Conservation (phyloP, 2,888 invertebrate species). For the Hypselothyrea guttata region DNA sequence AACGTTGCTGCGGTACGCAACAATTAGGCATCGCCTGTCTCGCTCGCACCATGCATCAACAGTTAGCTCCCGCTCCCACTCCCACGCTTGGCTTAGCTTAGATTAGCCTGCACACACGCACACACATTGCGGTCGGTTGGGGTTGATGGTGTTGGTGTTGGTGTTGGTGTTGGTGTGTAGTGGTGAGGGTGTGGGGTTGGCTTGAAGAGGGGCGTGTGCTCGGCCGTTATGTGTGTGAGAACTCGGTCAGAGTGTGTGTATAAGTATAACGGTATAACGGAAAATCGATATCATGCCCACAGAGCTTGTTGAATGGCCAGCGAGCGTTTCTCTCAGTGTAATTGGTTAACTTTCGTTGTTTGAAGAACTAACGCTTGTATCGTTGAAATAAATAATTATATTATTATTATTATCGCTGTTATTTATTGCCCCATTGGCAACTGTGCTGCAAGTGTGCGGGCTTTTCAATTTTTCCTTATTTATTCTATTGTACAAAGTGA, state of each 20-base stretch:
- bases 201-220: conserved; percentile 57
- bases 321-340: conserved; percentile 13
- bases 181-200: conserved; percentile 1
- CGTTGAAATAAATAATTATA: no score
- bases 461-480: conserved; percentile 8
- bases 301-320: conserved; percentile 61
- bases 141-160: neutral
- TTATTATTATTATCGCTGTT: conserved; percentile 17
- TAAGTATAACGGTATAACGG: conserved; percentile 77
- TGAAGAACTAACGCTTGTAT: no score
- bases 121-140: conserved; percentile 3
- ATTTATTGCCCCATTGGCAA: conserved; percentile 5
- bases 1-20: conserved; percentile 19
- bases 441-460: conserved; percentile 22
- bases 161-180: conserved; percentile 7
- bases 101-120: conserved; percentile 7
- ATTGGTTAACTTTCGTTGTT: conserved; percentile 1
- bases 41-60: conserved; percentile 28
- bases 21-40: conserved; percentile 40
- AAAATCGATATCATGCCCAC: conserved; percentile 69
- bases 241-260: conserved; percentile 77
- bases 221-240: conserved; percentile 49
- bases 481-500: conserved; percentile 25
- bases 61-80: conserved; percentile 13
- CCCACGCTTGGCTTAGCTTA: no score